These are phyloP conservation scores for Daphoenositta chrysoptera DNA, from an alignment of 2,113 vertebrate species.

Conservation along the genomic window DNA sequence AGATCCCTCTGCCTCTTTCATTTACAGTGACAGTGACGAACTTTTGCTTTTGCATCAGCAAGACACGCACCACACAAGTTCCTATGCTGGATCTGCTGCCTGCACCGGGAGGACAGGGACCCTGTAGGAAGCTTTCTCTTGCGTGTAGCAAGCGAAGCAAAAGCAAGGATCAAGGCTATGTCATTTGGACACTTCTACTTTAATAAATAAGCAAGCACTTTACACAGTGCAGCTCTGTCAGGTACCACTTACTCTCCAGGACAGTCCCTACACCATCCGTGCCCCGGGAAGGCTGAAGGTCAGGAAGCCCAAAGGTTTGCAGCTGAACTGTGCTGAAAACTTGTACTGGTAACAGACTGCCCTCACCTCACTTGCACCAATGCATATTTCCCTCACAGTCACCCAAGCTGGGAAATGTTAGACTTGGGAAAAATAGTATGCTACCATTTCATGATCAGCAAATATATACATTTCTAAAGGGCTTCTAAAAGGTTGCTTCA, in stretches of 20 bases:
- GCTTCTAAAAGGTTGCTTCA: not conserved
- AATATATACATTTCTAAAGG: not conserved
- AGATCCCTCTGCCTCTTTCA: not conserved
- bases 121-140: not conserved
- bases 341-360: not conserved
- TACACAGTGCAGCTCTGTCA: not conserved
- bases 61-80: not conserved
- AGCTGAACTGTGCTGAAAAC: not conserved
- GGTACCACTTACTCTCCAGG: not conserved
- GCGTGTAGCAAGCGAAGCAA: not conserved
- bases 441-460: not conserved
- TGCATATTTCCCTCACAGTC: not conserved
- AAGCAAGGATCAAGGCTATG: not conserved
- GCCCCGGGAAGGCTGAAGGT: not conserved
- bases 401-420: not conserved
- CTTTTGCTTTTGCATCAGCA: not conserved
- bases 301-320: not conserved
- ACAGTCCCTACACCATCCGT: fast-evolving
- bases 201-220: not conserved
- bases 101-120: not conserved
- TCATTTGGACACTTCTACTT: not conserved
- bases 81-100: not conserved
- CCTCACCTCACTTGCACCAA: not conserved
- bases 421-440: not conserved
- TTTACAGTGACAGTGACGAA: not conserved